Evolutionary conservation across 2,797 vertebrate genomes (phyloP).

Genomic region (Schizothorax lantsangensis): DNA sequence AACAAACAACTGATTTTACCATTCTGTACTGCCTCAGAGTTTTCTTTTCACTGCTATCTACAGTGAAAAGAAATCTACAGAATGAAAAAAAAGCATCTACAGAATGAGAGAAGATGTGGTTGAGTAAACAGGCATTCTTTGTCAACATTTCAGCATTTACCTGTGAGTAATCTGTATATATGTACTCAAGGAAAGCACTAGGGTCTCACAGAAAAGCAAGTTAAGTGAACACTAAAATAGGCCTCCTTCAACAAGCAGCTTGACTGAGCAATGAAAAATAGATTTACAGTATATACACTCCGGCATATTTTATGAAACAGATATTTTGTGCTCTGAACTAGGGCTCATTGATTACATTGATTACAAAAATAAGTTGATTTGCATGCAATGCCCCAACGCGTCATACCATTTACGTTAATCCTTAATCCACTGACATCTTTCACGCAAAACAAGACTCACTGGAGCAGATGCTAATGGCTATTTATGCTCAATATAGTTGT

Average conservation of each 20-base stretch:
- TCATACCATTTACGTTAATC: neutral
- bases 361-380: too few relatives aligned
- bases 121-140: neutral
- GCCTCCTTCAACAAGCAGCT: neutral
- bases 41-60: neutral
- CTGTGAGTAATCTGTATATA: neutral
- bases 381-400: neutral
- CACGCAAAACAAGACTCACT: neutral
- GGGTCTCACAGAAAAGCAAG: neutral
- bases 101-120: neutral
- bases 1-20: neutral
- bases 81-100: neutral
- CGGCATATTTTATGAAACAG: neutral
- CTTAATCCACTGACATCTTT: neutral
- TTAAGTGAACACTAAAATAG: neutral
- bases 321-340: neutral
- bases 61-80: too few relatives aligned
- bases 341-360: too few relatives aligned
- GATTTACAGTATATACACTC: neutral
- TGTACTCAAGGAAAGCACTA: neutral
- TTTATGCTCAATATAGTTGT: neutral
- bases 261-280: neutral
- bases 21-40: neutral
- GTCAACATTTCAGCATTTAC: neutral
- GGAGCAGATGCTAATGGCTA: neutral